These are phyloP conservation scores for Lophura nycthemera DNA, from an alignment of 2,113 vertebrate species.

Conservation along the genomic window DNA sequence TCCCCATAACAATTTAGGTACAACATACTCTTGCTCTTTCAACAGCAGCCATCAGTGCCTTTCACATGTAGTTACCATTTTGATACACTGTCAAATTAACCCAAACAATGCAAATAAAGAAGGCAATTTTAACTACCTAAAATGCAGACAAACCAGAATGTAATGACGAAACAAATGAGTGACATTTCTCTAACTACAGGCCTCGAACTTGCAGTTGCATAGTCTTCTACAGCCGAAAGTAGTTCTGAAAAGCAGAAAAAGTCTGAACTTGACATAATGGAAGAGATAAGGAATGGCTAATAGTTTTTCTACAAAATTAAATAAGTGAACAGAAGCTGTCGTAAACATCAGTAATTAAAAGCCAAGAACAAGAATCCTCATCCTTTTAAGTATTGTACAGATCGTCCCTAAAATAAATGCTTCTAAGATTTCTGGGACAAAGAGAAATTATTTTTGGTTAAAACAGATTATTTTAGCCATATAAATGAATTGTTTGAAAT, in stretches of 20 bases:
- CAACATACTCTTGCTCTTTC: neutral
- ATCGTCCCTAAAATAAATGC: neutral
- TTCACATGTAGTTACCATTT: neutral
- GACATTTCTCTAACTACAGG: neutral
- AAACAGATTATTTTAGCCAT: neutral
- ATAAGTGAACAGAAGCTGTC: neutral
- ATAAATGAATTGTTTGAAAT: neutral
- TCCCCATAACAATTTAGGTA: neutral
- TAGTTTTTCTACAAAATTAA: neutral
- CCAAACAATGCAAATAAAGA: slow-evolving; percentile 9
- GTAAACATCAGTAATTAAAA: neutral
- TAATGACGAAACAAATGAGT: neutral
- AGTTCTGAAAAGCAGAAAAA: neutral
- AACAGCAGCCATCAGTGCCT: neutral
- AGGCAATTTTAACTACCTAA: slow-evolving; percentile 8
- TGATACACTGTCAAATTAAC: slow-evolving; percentile 23
- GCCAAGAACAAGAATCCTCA: neutral
- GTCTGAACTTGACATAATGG: neutral
- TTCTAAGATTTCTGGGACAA: slow-evolving; percentile 3
- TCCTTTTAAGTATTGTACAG: neutral
- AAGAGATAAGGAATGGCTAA: neutral
- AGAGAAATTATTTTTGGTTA: slow-evolving; percentile 5
- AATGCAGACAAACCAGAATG: neutral
- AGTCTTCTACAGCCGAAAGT: neutral
- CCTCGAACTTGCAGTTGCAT: neutral